These are phyloP conservation scores for Drosophila leontia DNA, from an alignment of 1,140 invertebrate genomes.

Conservation along the genomic window DNA sequence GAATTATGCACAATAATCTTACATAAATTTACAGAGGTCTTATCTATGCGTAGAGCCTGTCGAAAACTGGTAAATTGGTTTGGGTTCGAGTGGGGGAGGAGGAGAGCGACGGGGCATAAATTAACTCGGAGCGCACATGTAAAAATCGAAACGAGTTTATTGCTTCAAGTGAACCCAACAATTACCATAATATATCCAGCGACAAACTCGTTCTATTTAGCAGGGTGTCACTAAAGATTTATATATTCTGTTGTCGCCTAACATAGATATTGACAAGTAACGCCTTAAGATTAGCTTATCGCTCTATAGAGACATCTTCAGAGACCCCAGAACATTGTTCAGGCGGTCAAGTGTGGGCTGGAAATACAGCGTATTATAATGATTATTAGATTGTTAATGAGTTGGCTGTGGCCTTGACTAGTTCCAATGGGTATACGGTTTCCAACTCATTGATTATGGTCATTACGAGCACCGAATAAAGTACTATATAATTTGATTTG, in stretches of 20 bases:
- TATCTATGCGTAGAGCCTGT: conserved; percentile 51
- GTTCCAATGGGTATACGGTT: conserved; percentile 4
- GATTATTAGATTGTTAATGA: conserved; percentile 28
- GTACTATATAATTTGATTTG: conserved; percentile 45
- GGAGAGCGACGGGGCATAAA: conserved; percentile 35
- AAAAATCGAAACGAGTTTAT: conserved; percentile 57
- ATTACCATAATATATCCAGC: conserved; percentile 32
- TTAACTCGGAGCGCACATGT: conserved; percentile 39
- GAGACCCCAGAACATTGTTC: neutral
- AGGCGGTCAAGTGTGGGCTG: conserved; percentile 9
- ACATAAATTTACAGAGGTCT: conserved; percentile 57
- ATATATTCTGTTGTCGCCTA: conserved; percentile 39
- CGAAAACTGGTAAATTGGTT: conserved; percentile 49
- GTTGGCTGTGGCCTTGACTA: conserved; percentile 13
- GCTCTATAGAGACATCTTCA: conserved; percentile 22
- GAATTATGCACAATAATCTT: conserved; percentile 66
- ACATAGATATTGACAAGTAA: conserved; percentile 49
- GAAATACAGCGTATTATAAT: conserved; percentile 8
- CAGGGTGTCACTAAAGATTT: conserved; percentile 27
- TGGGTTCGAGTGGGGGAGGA: neutral
- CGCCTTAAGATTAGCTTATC: conserved; percentile 50
- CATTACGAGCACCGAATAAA: conserved; percentile 40
- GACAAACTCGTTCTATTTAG: conserved; percentile 51
- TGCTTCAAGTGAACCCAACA: conserved; percentile 41
- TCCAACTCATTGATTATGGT: conserved; percentile 19